Percentiles rank a stretch among this genome's conserved stretches.
phyloP scores from a whole-genome alignment of 1,140 invertebrate species.

The Diorhabda elongata region DNA sequence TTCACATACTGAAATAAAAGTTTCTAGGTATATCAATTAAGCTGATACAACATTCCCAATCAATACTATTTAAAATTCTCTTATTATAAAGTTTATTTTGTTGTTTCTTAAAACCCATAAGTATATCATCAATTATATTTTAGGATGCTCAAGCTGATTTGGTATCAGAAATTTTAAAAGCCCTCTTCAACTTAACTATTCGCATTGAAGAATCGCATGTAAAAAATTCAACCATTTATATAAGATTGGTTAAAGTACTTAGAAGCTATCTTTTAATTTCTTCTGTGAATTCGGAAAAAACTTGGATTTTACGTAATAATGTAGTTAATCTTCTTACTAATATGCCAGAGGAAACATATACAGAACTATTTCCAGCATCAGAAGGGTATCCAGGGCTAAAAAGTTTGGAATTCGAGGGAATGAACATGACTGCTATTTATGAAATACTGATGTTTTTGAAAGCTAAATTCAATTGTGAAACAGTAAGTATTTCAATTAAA shows the following conservation, averaged over 20 bases:
- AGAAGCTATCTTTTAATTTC: conserved; percentile 66
- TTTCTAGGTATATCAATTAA: no score
- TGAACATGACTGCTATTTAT: conserved; percentile 45
- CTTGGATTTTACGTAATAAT: conserved; percentile 69
- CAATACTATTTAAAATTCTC: no score
- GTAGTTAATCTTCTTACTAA: conserved; percentile 59
- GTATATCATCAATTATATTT: conserved; percentile 30
- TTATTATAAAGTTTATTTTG: no score
- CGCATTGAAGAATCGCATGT: conserved; percentile 54
- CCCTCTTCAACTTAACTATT: conserved; percentile 82
- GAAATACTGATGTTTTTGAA: conserved; percentile 44
- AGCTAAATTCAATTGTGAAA: conserved; percentile 36
- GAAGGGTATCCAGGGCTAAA: conserved; percentile 37
- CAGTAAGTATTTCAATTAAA: conserved; percentile 23
- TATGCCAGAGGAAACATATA: conserved; percentile 48
- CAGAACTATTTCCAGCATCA: conserved; percentile 42
- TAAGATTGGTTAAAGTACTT: conserved; percentile 68
- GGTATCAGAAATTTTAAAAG: conserved; percentile 80
- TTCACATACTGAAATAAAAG: no score
- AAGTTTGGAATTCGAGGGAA: conserved; percentile 50
- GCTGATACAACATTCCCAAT: no score
- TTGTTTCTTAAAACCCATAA: no score
- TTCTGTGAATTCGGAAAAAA: conserved; percentile 56
- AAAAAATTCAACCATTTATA: conserved; percentile 68
- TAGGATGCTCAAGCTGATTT: conserved; percentile 67